Percentiles rank a stretch among this genome's conserved stretches.
phyloP scores from a whole-genome alignment of 2,113 vertebrate genomes.

The Tachysurus fulvidraco region DNA sequence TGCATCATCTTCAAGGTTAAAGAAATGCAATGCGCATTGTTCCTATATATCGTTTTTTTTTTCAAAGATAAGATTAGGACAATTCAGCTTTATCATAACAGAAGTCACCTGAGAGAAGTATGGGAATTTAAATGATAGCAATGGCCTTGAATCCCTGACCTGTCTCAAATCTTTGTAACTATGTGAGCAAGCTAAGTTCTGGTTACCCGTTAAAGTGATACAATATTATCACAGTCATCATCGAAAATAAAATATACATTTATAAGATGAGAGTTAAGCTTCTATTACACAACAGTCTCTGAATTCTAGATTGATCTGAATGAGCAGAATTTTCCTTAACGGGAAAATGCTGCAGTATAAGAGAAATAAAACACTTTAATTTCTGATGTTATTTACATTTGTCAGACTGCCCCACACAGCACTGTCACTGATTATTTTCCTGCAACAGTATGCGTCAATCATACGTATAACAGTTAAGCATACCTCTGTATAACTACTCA shows the following conservation, averaged over 20 bases:
- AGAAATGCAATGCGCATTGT: neutral
- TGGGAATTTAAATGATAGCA: no score
- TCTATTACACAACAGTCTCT: neutral
- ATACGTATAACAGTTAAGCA: neutral
- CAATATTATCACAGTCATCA: neutral
- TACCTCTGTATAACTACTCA: neutral
- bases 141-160: neutral
- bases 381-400: neutral
- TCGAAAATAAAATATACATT: neutral
- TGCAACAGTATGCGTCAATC: no score
- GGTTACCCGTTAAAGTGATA: neutral
- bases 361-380: neutral
- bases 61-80: neutral
- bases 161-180: neutral
- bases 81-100: slow-evolving; percentile 6
- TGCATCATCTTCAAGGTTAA: slow-evolving; percentile 21
- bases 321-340: neutral
- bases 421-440: neutral
- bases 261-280: neutral
- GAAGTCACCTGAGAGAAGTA: neutral
- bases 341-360: neutral
- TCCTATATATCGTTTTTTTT: neutral
- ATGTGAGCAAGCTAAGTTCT: neutral
- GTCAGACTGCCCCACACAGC: neutral
- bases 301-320: neutral